Evolutionary conservation across 2,888 invertebrate species (phyloP).

Genomic region (Neoaliturus tenellus): DNA sequence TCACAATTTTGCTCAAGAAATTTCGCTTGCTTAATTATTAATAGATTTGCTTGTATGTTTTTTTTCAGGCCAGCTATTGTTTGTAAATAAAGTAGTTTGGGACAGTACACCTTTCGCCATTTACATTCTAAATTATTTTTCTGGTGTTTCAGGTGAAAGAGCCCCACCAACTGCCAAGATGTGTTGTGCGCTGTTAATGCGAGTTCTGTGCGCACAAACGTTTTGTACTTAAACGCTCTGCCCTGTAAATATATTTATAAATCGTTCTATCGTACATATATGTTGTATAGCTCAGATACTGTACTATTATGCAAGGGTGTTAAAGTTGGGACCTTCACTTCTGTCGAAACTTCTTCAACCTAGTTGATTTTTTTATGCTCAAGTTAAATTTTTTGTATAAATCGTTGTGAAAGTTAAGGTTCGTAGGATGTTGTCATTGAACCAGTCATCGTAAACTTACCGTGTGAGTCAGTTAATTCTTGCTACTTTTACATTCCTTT

Average conservation of each 20-base stretch:
- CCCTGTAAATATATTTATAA: constrained; percentile 39
- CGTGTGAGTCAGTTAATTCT: neutral
- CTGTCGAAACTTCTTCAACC: neutral
- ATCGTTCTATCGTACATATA: constrained; percentile 13
- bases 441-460: neutral
- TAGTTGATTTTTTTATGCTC: constrained; percentile 13
- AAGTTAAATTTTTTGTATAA: neutral
- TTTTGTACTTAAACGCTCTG: constrained; percentile 15
- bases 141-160: constrained; percentile 35
- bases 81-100: no score
- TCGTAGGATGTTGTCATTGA: neutral
- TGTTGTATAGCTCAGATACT: constrained; percentile 44
- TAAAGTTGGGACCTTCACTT: constrained; percentile 20
- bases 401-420: neutral
- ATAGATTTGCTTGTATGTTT: no score
- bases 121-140: neutral
- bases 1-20: no score
- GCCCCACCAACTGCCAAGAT: constrained; percentile 24
- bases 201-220: constrained; percentile 27
- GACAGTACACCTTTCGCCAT: no score
- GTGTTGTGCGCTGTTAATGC: constrained; percentile 6
- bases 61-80: no score
- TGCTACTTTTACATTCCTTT: neutral
- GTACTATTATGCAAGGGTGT: constrained; percentile 41
- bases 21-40: no score